Conservation (phyloP, 2,888 invertebrate species). For the Sylvicola cinctus region DNA sequence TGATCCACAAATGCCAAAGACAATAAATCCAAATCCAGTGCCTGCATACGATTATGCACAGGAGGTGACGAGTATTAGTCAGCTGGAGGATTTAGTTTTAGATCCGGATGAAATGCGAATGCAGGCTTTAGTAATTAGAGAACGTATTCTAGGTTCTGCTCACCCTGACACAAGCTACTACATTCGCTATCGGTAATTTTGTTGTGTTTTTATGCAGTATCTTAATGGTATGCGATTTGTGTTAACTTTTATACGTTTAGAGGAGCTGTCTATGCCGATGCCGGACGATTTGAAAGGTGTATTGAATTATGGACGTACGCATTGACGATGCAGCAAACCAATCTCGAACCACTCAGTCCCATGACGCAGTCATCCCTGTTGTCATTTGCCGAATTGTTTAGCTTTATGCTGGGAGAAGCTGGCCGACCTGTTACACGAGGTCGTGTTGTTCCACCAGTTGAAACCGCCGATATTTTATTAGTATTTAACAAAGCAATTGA, state of each 20-base stretch:
- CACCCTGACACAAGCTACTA: slow-evolving; percentile 96
- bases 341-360: slow-evolving; percentile 78
- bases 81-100: slow-evolving; percentile 66
- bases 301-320: slow-evolving; percentile 94
- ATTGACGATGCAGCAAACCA: slow-evolving; percentile 86
- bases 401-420: slow-evolving; percentile 82
- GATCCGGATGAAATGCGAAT: slow-evolving; percentile 94
- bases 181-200: slow-evolving; percentile 36
- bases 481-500: slow-evolving; percentile 67
- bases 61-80: slow-evolving; percentile 60
- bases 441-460: slow-evolving; percentile 57
- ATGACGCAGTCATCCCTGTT: slow-evolving; percentile 88
- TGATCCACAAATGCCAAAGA: slow-evolving; percentile 51
- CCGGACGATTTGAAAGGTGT: slow-evolving; percentile 79
- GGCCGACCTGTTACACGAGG: slow-evolving; percentile 46
- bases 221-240: neutral
- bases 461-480: slow-evolving; percentile 59
- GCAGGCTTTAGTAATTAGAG: slow-evolving; percentile 81
- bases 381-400: slow-evolving; percentile 86
- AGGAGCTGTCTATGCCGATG: slow-evolving; percentile 86
- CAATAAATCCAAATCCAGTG: slow-evolving; percentile 43
- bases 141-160: slow-evolving; percentile 76
- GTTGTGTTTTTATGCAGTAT: neutral
- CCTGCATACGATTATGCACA: slow-evolving; percentile 75
- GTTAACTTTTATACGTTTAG: slow-evolving; percentile 19